These are phyloP conservation scores for Monoplex corrugatus DNA, from an alignment of 2,888 invertebrate genomes.

Conservation along the genomic window DNA sequence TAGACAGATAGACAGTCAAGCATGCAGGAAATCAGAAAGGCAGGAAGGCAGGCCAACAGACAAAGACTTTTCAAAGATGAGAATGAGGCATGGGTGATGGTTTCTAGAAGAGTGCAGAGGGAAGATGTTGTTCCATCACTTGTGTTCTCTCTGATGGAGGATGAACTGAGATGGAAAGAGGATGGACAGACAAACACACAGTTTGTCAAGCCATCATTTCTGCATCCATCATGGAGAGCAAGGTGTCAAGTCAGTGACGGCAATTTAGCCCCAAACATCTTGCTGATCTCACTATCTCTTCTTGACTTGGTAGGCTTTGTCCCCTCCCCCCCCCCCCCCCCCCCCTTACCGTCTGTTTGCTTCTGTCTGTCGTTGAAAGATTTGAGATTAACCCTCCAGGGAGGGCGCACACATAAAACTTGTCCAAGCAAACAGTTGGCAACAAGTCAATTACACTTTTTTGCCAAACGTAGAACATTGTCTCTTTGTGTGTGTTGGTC, in stretches of 20 bases:
- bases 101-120: too few relatives aligned
- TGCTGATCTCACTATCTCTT: background rate
- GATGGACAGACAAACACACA: conserved; percentile 23
- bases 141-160: background rate
- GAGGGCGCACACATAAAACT: background rate
- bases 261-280: conserved; percentile 38
- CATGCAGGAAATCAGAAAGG: too few relatives aligned
- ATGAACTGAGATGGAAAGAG: conserved; percentile 12
- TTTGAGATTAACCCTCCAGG: background rate
- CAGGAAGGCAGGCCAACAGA: too few relatives aligned
- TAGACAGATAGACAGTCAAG: too few relatives aligned
- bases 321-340: too few relatives aligned
- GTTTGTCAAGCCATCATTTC: conserved; percentile 37
- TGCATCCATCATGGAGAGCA: conserved; percentile 24
- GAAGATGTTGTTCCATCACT: too few relatives aligned
- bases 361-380: conserved; percentile 23
- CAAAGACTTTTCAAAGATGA: too few relatives aligned
- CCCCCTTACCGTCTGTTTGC: too few relatives aligned
- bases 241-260: conserved; percentile 14
- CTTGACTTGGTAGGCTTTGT: background rate
- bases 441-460: too few relatives aligned
- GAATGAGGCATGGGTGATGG: too few relatives aligned
- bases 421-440: background rate
- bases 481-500: background rate
- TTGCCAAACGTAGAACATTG: background rate